These are phyloP conservation scores for Poecile montanus DNA, from an alignment of 2,797 vertebrate genomes.

Conservation along the genomic window DNA sequence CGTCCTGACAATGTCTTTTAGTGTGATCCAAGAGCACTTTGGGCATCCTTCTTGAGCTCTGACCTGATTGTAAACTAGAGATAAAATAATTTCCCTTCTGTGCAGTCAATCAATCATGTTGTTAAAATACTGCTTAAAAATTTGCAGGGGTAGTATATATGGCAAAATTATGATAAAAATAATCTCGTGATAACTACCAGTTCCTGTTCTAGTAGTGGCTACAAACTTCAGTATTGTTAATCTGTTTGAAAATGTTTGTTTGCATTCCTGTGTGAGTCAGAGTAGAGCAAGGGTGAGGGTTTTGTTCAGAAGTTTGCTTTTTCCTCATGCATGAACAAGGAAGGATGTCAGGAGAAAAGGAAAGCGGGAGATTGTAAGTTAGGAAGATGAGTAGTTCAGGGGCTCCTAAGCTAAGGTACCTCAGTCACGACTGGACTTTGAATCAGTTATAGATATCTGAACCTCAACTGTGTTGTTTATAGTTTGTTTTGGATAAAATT, in stretches of 20 bases:
- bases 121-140: not conserved
- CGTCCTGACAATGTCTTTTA: not conserved
- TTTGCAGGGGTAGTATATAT: not conserved
- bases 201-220: not conserved
- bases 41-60: not conserved
- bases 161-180: not conserved
- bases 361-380: not conserved
- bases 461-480: accelerated
- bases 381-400: not conserved
- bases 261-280: not conserved
- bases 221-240: not conserved
- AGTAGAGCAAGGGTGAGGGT: not conserved
- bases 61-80: not conserved
- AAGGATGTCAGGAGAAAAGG: not conserved
- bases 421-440: not conserved
- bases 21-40: not conserved
- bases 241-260: constrained; percentile 14
- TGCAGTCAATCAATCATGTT: not conserved
- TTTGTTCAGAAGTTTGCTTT: not conserved
- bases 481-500: not conserved
- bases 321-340: not conserved
- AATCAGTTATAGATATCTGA: not conserved
- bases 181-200: not conserved
- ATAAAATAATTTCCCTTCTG: not conserved
- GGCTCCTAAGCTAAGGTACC: not conserved